Evolutionary conservation across 2,888 invertebrate genomes (phyloP).

Genomic region (Phlogophora meticulosa): DNA sequence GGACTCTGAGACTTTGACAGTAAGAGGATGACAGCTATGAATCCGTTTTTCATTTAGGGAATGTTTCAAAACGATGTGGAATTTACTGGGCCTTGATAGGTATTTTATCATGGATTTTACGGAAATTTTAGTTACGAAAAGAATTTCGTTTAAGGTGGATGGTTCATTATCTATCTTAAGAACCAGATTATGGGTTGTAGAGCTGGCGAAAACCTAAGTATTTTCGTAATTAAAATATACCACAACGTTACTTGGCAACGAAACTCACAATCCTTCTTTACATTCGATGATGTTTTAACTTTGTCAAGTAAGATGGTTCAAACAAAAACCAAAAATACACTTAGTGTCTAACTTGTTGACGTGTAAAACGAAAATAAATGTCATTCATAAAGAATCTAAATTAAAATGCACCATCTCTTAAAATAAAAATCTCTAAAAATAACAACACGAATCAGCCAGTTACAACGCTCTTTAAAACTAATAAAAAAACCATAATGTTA

Average conservation of each 20-base stretch:
- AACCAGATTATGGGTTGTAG: too few relatives aligned
- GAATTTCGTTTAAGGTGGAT: too few relatives aligned
- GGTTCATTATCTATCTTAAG: too few relatives aligned
- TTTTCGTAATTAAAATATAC: too few relatives aligned
- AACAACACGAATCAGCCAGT: background rate
- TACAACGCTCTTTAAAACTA: slow-evolving; percentile 27
- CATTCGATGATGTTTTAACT: too few relatives aligned
- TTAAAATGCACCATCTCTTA: background rate
- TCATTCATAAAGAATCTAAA: slow-evolving; percentile 5
- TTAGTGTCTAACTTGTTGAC: too few relatives aligned
- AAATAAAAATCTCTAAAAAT: slow-evolving; percentile 13
- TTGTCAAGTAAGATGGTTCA: too few relatives aligned
- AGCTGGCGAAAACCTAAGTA: too few relatives aligned
- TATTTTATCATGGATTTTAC: background rate
- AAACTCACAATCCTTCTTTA: too few relatives aligned
- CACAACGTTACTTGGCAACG: too few relatives aligned
- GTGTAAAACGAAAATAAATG: too few relatives aligned
- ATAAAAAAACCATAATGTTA: slow-evolving; percentile 34
- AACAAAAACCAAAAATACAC: too few relatives aligned
- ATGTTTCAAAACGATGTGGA: slow-evolving; percentile 14
- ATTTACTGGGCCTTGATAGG: background rate
- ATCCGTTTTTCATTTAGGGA: slow-evolving; percentile 43
- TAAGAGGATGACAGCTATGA: slow-evolving; percentile 28
- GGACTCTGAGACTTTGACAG: slow-evolving; percentile 34
- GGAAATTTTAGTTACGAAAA: background rate